These are phyloP conservation scores for Agrilus mali DNA, from an alignment of 2,888 invertebrate species.

Conservation along the genomic window DNA sequence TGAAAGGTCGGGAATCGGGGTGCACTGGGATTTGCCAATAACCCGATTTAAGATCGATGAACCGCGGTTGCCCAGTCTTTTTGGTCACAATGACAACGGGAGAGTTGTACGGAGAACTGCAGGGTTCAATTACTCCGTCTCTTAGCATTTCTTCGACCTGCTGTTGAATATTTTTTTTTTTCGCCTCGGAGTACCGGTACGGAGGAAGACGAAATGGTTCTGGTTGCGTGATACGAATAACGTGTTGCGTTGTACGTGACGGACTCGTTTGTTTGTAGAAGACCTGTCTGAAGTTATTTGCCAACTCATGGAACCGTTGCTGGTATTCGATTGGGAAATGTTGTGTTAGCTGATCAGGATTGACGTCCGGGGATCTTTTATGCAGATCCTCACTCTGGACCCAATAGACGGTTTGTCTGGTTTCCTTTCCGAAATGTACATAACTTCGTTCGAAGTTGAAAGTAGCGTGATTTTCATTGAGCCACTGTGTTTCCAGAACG, in stretches of 20 bases:
- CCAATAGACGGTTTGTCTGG: background rate
- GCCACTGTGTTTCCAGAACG: background rate
- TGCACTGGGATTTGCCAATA: slow-evolving; percentile 23
- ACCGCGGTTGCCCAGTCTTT: slow-evolving; percentile 13
- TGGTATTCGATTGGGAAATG: background rate
- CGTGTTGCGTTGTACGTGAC: background rate
- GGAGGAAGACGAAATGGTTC: slow-evolving; percentile 11
- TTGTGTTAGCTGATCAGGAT: background rate
- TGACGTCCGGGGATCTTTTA: background rate
- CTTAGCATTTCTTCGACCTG: slow-evolving; percentile 14
- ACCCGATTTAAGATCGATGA: slow-evolving; percentile 20
- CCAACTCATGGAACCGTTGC: background rate
- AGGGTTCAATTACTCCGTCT: slow-evolving; percentile 13
- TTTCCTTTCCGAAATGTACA: background rate
- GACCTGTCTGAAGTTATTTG: background rate
- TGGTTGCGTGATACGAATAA: slow-evolving; percentile 1
- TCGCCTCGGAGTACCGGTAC: slow-evolving; percentile 12
- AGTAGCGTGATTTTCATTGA: background rate
- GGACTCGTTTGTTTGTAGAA: background rate
- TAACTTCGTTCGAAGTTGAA: background rate
- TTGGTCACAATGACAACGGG: slow-evolving; percentile 13
- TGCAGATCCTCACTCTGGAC: too few species aligned
- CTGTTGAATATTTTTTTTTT: slow-evolving; percentile 9
- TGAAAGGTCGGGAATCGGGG: too few species aligned
- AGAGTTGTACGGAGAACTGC: slow-evolving; percentile 9